These are phyloP conservation scores for Melanotaenia duboulayi DNA, from an alignment of 2,113 vertebrate species.

Conservation along the genomic window DNA sequence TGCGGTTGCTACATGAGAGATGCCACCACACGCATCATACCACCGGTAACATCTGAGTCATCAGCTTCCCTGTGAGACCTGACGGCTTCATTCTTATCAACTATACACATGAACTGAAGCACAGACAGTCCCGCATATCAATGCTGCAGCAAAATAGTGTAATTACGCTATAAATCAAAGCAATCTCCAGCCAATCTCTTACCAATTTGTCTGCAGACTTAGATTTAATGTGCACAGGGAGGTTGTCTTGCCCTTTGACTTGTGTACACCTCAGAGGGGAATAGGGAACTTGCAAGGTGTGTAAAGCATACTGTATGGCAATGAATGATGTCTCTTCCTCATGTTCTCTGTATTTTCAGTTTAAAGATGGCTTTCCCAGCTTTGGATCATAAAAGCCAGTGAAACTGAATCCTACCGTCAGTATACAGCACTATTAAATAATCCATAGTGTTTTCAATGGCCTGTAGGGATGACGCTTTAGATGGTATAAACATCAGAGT, in stretches of 20 bases:
- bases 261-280: conserved; percentile 56
- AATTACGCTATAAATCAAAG: conserved; percentile 76
- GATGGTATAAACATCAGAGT: conserved; percentile 73
- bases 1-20: conserved; percentile 81
- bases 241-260: conserved; percentile 61
- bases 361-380: conserved; percentile 65
- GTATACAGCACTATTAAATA: conserved; percentile 70
- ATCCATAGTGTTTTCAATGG: conserved; percentile 64
- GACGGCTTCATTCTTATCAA: conserved; percentile 75
- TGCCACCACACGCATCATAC: conserved; percentile 73
- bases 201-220: conserved; percentile 69
- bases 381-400: conserved; percentile 62
- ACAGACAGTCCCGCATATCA: conserved; percentile 61
- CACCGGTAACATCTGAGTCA: conserved; percentile 72
- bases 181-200: conserved; percentile 68
- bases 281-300: conserved; percentile 28
- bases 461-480: conserved; percentile 60
- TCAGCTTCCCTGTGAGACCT: conserved; percentile 65
- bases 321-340: conserved; percentile 43
- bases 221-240: conserved; percentile 67
- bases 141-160: conserved; percentile 60
- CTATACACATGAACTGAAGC: conserved; percentile 51
- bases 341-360: conserved; percentile 53
- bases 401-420: conserved; percentile 68
- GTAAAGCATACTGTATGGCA: conserved; percentile 18